Percentiles rank a stretch among this genome's conserved stretches.
Conservation (phyloP, 2,888 invertebrate species). For the Chloroclystis v-ata region DNA sequence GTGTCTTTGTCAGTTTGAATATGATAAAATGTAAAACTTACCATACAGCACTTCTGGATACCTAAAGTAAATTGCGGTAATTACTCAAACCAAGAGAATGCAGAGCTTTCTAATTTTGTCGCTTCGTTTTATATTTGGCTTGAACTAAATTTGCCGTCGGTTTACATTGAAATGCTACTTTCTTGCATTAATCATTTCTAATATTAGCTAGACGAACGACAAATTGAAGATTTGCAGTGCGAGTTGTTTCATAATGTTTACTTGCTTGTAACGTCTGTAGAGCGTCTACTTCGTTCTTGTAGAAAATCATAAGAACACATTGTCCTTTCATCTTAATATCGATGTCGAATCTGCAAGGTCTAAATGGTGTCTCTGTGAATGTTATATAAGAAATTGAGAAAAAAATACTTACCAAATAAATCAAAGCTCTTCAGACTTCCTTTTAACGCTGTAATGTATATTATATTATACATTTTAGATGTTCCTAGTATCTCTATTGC, state of each 20-base stretch:
- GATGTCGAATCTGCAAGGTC: too few relatives aligned
- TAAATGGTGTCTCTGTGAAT: too few relatives aligned
- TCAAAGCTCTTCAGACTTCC: too few relatives aligned
- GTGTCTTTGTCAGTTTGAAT: too few relatives aligned
- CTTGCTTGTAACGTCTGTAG: neutral
- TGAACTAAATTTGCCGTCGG: conserved; percentile 33
- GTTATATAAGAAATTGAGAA: too few relatives aligned
- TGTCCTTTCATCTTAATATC: too few relatives aligned
- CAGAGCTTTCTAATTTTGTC: conserved; percentile 15
- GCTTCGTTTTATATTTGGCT: conserved; percentile 30
- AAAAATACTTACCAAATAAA: too few relatives aligned
- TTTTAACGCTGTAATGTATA: too few relatives aligned
- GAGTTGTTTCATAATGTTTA: conserved; percentile 1
- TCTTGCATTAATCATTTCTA: conserved; percentile 18
- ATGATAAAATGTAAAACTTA: conserved; percentile 6
- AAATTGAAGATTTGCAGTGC: conserved; percentile 5
- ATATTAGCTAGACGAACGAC: conserved; percentile 13
- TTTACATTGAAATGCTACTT: conserved; percentile 23
- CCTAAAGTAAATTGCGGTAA: conserved; percentile 17
- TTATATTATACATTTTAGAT: too few relatives aligned
- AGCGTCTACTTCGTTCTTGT: conserved; percentile 1
- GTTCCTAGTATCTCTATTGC: too few relatives aligned
- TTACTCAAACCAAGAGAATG: conserved; percentile 13
- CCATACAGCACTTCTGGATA: conserved; percentile 11
- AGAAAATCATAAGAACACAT: too few relatives aligned